Conservation (phyloP, 92 coral and sea anemone genomes). For the Palythoa grandis region DNA sequence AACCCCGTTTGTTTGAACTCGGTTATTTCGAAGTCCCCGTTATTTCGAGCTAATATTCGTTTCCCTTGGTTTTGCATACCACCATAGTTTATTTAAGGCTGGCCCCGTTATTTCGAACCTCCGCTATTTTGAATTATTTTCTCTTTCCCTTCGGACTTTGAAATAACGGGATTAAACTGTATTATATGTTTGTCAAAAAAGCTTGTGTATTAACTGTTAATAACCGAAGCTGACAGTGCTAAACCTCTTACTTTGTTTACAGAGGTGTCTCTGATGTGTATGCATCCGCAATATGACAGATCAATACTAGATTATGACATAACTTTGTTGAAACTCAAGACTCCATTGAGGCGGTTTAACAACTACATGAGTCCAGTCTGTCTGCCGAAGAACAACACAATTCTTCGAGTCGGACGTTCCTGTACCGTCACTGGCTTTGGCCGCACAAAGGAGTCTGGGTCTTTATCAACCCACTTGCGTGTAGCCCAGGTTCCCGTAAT, state of each 20-base stretch:
- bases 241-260: neutral
- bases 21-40: no score
- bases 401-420: slow-evolving; percentile 39
- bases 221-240: no score
- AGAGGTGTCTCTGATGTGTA: slow-evolving; percentile 39
- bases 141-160: no score
- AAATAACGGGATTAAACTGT: no score
- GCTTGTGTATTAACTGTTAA: no score
- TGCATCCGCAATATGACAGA: slow-evolving; percentile 33
- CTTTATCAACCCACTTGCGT: slow-evolving; percentile 22
- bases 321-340: slow-evolving; percentile 39
- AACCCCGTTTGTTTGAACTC: no score
- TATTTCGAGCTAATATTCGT: no score
- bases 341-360: slow-evolving; percentile 38
- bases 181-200: no score
- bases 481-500: slow-evolving; percentile 45
- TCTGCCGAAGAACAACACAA: slow-evolving; percentile 42
- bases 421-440: slow-evolving; percentile 65
- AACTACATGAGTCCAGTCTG: slow-evolving; percentile 52
- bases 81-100: no score
- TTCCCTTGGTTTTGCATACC: no score
- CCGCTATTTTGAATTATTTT: no score
- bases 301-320: slow-evolving; percentile 48
- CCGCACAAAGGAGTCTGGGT: slow-evolving; percentile 35
- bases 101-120: no score